Conservation (phyloP, 2,797 vertebrate genomes). For the Poeciliopsis presidionis region DNA sequence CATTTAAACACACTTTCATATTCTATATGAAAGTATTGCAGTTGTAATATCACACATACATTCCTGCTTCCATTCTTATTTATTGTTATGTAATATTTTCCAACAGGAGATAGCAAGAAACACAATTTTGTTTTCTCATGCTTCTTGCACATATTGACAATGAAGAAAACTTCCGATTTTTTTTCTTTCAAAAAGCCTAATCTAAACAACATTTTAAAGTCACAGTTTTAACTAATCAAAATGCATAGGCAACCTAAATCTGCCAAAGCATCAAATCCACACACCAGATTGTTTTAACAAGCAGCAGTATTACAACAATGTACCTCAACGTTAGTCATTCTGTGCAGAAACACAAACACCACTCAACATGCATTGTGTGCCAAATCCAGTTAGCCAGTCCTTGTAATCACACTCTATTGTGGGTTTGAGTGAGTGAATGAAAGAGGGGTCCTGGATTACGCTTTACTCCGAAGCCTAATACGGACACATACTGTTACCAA, state of each 20-base stretch:
- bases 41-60: neutral
- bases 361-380: slow-evolving; percentile 59
- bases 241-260: neutral
- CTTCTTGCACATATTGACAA: too few relatives aligned
- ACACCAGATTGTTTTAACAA: neutral
- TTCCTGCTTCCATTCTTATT: neutral
- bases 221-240: neutral
- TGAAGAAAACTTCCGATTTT: neutral
- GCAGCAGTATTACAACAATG: slow-evolving; percentile 4
- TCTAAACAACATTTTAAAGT: neutral
- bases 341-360: slow-evolving; percentile 28
- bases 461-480: slow-evolving; percentile 9
- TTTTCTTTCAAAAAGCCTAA: neutral
- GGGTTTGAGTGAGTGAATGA: slow-evolving; percentile 49
- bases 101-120: too few relatives aligned
- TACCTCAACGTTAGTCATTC: slow-evolving; percentile 25
- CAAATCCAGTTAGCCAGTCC: slow-evolving; percentile 54
- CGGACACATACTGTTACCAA: neutral
- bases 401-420: slow-evolving; percentile 55
- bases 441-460: slow-evolving; percentile 70
- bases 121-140: too few relatives aligned
- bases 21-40: neutral
- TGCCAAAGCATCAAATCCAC: neutral
- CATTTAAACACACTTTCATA: neutral
- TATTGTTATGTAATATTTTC: too few relatives aligned